Conservation (phyloP, 37 sponge, comb jelly and placozoan genomes). For the Dysidea cf. avara region DNA sequence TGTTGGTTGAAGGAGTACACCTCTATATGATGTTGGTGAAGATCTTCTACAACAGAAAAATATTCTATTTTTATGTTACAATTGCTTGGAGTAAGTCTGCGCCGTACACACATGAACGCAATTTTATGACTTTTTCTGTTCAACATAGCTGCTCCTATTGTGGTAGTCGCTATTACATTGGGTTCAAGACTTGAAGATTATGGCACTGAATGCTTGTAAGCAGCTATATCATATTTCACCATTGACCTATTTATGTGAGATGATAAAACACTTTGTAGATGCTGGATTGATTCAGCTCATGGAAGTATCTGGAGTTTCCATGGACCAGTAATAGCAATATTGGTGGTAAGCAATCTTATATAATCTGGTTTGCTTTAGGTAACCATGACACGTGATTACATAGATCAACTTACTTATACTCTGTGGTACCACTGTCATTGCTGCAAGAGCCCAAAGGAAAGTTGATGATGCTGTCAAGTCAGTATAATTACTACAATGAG, state of each 20-base stretch:
- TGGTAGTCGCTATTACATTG: conserved; percentile 67
- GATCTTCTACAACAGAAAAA: conserved; percentile 53
- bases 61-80: conserved; percentile 43
- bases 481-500: conserved; percentile 8
- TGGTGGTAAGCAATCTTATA: no score
- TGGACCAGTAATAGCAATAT: conserved; percentile 54
- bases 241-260: background rate
- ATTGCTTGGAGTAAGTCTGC: conserved; percentile 40
- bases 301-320: conserved; percentile 65
- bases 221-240: background rate
- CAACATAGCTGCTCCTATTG: conserved; percentile 21
- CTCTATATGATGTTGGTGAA: conserved; percentile 53
- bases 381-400: background rate
- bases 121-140: background rate
- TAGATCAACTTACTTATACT: conserved; percentile 53
- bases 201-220: conserved; percentile 61
- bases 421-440: conserved; percentile 20
- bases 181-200: conserved; percentile 71
- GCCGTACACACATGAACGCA: background rate
- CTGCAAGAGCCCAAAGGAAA: conserved; percentile 34
- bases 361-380: no score
- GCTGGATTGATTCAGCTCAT: conserved; percentile 53
- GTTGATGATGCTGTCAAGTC: conserved; percentile 17
- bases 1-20: conserved; percentile 72
- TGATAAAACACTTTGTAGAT: conserved; percentile 18